Percentiles rank a stretch among this genome's conserved stretches.
Evolutionary conservation across 2,888 invertebrate genomes (phyloP).

Genomic region (Calliphora vomitoria): DNA sequence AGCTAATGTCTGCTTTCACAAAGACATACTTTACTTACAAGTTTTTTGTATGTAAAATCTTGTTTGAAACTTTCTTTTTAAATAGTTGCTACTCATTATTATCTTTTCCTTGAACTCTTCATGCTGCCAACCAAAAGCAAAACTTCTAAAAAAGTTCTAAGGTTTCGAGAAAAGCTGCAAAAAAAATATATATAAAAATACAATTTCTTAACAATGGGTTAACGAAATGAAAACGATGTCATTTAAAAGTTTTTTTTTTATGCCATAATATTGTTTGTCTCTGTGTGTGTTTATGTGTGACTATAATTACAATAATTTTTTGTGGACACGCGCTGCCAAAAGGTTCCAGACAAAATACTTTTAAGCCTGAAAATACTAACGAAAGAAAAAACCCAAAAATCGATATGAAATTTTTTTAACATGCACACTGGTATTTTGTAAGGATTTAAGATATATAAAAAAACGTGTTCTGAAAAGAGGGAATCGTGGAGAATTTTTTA

Average conservation of each 20-base stretch:
- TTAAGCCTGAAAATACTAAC: conserved; percentile 10
- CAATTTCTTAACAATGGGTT: conserved; percentile 18
- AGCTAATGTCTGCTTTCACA: no score
- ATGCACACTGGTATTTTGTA: conserved; percentile 29
- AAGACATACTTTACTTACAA: no score
- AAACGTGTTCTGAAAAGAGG: no score
- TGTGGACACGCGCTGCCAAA: conserved; percentile 36
- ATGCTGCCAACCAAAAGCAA: neutral
- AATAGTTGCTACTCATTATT: neutral
- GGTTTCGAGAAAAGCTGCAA: conserved; percentile 21
- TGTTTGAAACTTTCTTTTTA: no score
- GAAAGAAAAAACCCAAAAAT: conserved; percentile 13
- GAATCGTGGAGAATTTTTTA: no score
- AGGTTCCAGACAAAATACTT: conserved; percentile 27
- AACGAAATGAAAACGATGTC: conserved; percentile 9
- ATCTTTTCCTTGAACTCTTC: neutral
- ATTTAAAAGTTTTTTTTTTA: conserved; percentile 8
- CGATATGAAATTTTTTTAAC: conserved; percentile 30
- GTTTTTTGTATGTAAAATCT: no score
- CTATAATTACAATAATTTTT: conserved; percentile 48
- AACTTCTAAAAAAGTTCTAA: neutral
- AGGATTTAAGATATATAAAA: conserved; percentile 25
- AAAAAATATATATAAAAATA: neutral
- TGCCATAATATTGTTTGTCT: neutral
- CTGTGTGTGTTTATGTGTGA: neutral